Evolutionary conservation across 2,888 invertebrate species (phyloP), one percentile per base, ranked within the genome.

Genomic region (Idaea biselata): DNA sequence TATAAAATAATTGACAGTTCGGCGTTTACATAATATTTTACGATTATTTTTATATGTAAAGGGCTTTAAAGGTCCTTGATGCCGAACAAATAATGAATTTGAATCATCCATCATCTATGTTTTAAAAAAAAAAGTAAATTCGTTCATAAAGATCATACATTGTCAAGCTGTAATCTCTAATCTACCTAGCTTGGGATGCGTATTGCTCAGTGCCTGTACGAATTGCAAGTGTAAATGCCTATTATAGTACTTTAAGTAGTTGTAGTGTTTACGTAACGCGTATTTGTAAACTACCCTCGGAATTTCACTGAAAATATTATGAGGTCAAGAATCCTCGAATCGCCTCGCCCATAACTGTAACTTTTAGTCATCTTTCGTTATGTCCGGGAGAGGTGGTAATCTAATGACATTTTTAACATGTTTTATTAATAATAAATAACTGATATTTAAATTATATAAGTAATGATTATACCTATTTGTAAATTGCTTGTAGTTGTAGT

Each of bases 161-260:
- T 44, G 44, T 44, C 44, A 44, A 44, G 44, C 44, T 44, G 44
- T 44, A 44, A 8, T 44, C 44, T 44, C 64, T 64, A 62, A 32
- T 63, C 61, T 14, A 0, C 44, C 44, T 44, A 44, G 44, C 44
- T 44, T 44, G 44, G 44, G 14, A 44, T 44, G 44, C 7, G 44
- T 44, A 44, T 77, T 76, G 74, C 71, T 73, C 72, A 75, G 78
- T 79, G 81, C 80, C 77, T 76, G 66, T 64, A 66, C 65, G 67
- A 60, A 68, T 58, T 65, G 68, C 70, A 70, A 63, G 58, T 74
- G 70, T 77, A 76, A 44, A 44, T 44, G 44, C 44, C 44, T 44
- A 44, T 44, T 14, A 3, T 14, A 44, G 25, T 25, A 3, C 25
- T 25, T 25, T 11, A 44, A 44, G 44, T 44, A 44, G 44, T 11